These are phyloP conservation scores for Poecilobothrus nobilitatus DNA, from an alignment of 2,888 invertebrate genomes.

Conservation along the genomic window DNA sequence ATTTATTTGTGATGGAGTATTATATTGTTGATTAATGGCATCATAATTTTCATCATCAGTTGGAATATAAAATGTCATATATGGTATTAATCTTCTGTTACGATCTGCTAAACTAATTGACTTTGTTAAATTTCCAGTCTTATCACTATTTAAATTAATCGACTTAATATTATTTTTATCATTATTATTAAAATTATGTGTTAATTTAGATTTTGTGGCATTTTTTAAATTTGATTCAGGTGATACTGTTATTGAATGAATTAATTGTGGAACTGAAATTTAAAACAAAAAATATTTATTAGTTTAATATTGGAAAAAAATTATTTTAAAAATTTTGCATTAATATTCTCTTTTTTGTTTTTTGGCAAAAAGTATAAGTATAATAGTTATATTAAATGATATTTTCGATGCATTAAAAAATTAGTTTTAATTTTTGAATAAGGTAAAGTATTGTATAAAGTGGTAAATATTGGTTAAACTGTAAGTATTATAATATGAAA, in stretches of 20 bases:
- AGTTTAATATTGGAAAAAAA: too few relatives aligned
- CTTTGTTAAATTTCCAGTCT: conserved; percentile 14
- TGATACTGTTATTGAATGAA: conserved; percentile 45
- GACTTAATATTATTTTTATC: conserved; percentile 18
- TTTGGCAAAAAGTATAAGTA: too few relatives aligned
- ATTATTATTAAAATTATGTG: conserved; percentile 18
- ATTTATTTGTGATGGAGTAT: neutral
- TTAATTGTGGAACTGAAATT: conserved; percentile 46
- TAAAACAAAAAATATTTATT: conserved; percentile 12
- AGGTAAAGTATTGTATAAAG: too few relatives aligned
- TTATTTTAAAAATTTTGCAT: too few relatives aligned
- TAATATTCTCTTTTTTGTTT: too few relatives aligned
- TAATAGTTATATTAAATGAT: too few relatives aligned
- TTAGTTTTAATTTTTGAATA: too few relatives aligned
- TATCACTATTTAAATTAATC: conserved; percentile 19
- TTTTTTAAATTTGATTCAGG: conserved; percentile 31
- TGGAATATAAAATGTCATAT: conserved; percentile 71
- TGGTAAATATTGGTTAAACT: too few relatives aligned
- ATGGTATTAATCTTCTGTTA: conserved; percentile 69
- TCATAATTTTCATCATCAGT: conserved; percentile 26
- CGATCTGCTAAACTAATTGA: conserved; percentile 47
- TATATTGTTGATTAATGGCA: conserved; percentile 1
- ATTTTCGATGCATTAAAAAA: too few relatives aligned
- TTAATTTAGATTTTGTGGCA: conserved; percentile 19
- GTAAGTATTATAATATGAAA: too few relatives aligned